Conservation (phyloP, 2,888 invertebrate species). For the Exocentrus adspersus region DNA sequence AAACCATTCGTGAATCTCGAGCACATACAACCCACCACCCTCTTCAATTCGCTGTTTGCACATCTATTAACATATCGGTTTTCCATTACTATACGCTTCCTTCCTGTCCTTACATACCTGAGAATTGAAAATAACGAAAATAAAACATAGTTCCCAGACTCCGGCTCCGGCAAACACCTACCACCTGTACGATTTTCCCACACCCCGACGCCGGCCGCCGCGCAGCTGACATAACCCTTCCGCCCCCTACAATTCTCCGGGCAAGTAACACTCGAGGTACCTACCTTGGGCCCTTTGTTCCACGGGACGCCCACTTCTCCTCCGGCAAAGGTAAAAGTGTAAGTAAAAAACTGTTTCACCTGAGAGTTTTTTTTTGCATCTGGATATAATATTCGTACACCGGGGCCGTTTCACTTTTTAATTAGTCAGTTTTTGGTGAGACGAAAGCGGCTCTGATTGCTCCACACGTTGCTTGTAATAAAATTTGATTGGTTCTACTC, state of each 20-base stretch:
- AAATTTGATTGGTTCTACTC: too few species aligned
- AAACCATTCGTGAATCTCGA: too few species aligned
- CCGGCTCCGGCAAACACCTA: too few species aligned
- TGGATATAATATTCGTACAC: too few species aligned
- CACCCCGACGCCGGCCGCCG: slow-evolving; percentile 56
- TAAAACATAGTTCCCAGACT: slow-evolving; percentile 31
- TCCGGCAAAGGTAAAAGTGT: neutral
- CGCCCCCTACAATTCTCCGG: slow-evolving; percentile 46
- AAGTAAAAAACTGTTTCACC: neutral
- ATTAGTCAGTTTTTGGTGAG: too few species aligned
- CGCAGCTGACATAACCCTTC: slow-evolving; percentile 61
- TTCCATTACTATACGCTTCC: slow-evolving; percentile 24
- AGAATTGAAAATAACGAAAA: slow-evolving; percentile 14
- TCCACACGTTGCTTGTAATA: too few species aligned
- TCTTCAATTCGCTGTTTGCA: slow-evolving; percentile 1
- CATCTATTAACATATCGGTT: slow-evolving; percentile 1
- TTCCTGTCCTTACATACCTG: slow-evolving; percentile 26
- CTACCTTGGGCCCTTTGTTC: slow-evolving; percentile 37
- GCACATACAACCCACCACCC: neutral
- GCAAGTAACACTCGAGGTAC: slow-evolving; percentile 31
- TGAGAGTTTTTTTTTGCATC: neutral
- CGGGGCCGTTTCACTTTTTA: too few species aligned
- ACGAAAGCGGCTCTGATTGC: too few species aligned
- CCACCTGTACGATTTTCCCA: slow-evolving; percentile 62
- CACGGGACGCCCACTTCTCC: too few species aligned